phyloP scores from a whole-genome alignment of 1,140 invertebrate genomes.

The Teleogryllus occipitalis region DNA sequence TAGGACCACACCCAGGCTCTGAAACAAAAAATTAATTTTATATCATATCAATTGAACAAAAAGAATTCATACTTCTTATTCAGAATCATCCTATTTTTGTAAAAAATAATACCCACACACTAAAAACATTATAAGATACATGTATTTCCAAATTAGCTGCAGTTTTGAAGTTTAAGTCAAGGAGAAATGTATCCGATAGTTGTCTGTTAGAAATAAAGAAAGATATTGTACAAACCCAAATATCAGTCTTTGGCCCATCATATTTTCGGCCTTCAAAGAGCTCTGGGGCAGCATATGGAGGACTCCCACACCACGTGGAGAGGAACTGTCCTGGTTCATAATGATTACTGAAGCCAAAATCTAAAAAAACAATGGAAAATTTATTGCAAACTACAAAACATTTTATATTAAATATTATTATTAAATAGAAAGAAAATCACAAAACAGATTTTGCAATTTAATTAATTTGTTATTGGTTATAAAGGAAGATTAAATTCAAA shows the following conservation, averaged over 20 bases:
- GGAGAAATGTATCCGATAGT: neutral
- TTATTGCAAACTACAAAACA: neutral
- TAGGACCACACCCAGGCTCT: constrained; percentile 88
- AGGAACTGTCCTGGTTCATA: constrained; percentile 73
- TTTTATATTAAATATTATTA: neutral
- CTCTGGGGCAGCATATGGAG: constrained; percentile 97
- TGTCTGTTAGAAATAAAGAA: neutral
- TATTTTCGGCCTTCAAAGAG: constrained; percentile 95
- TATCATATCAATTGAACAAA: no score
- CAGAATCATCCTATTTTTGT: no score
- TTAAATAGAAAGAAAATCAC: neutral
- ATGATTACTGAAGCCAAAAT: constrained; percentile 94
- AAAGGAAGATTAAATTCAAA: no score
- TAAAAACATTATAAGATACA: neutral
- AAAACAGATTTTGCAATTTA: neutral
- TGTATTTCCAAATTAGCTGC: neutral
- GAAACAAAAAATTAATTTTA: constrained; percentile 32
- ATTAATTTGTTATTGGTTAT: neutral
- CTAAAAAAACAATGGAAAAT: constrained; percentile 31
- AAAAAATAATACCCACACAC: neutral
- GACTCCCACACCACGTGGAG: constrained; percentile 93
- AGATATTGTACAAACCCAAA: constrained; percentile 68
- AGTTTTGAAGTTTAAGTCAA: neutral
- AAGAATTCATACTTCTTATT: no score
- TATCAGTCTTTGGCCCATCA: constrained; percentile 92